Evolutionary conservation across 2,113 vertebrate genomes (phyloP).

Genomic region (Tympanuchus pallidicinctus): DNA sequence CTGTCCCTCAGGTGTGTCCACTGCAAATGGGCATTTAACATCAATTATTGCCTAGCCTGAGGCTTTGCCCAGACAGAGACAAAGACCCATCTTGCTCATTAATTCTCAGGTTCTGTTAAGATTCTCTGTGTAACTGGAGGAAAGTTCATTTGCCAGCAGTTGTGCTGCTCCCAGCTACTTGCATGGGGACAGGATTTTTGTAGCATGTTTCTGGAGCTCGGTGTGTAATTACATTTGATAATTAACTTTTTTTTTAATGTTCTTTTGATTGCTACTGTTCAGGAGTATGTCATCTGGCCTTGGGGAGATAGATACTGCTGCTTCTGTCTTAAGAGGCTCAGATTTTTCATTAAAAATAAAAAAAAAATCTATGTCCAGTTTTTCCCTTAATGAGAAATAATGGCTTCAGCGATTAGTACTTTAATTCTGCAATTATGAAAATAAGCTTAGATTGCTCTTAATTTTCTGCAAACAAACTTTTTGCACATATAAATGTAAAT

Average conservation of each 20-base stretch:
- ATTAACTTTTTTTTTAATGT: not conserved
- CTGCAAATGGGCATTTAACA: not conserved
- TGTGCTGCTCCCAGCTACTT: rapidly evolving
- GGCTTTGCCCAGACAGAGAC: not conserved
- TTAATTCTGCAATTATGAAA: not conserved
- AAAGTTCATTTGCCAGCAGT: not conserved
- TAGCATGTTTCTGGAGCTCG: not conserved
- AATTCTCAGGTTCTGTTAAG: not conserved
- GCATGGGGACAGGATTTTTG: rapidly evolving
- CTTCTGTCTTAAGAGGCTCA: not conserved
- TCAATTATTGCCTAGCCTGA: not conserved
- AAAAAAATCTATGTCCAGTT: not conserved
- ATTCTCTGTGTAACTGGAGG: not conserved
- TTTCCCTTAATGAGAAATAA: not conserved
- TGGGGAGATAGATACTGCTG: not conserved
- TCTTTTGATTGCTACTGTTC: not conserved
- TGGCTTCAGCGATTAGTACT: not conserved
- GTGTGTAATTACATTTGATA: not conserved
- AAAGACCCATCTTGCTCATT: not conserved
- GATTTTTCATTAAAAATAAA: not conserved
- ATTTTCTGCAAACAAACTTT: not conserved
- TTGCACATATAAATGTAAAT: not conserved
- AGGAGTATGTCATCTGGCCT: not conserved
- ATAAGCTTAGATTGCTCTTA: not conserved
- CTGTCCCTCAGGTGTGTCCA: too few species aligned